phyloP scores from a whole-genome alignment of 2,797 vertebrate species.

The Champsocephalus esox region DNA sequence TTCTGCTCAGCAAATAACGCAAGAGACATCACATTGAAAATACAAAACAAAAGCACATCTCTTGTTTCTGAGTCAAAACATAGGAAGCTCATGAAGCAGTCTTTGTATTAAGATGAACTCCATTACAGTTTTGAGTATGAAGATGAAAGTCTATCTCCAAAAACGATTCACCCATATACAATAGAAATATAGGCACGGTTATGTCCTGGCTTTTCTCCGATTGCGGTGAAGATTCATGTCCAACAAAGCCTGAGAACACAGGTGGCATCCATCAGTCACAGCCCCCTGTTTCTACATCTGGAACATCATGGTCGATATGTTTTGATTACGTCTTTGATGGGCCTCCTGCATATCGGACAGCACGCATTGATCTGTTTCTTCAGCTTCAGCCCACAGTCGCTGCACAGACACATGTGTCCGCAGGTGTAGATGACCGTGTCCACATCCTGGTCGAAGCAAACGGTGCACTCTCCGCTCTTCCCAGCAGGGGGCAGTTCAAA shows the following conservation, averaged over 20 bases:
- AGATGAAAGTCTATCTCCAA: constrained; percentile 34
- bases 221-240: constrained; percentile 34
- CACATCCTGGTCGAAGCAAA: constrained; percentile 98
- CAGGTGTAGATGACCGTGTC: constrained; percentile 99
- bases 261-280: constrained; percentile 31
- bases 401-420: constrained; percentile 99
- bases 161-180: constrained; percentile 38
- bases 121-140: constrained; percentile 25
- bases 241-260: constrained; percentile 70
- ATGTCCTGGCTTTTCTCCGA: constrained; percentile 59
- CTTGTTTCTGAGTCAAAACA: constrained; percentile 37
- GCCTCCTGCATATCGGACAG: constrained; percentile 96
- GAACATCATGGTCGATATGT: constrained; percentile 93
- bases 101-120: constrained; percentile 29
- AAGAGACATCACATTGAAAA: constrained; percentile 46
- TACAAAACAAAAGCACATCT: constrained; percentile 47
- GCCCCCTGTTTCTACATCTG: constrained; percentile 25
- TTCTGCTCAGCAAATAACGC: constrained; percentile 52
- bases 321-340: constrained; percentile 98
- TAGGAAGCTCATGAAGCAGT: constrained; percentile 36
- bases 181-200: constrained; percentile 69
- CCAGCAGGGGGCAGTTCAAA: constrained; percentile 85
- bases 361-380: constrained; percentile 95
- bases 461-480: constrained; percentile 94
- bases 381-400: constrained; percentile 95